Evolutionary conservation across 2,888 invertebrate species (phyloP), one percentile per base, ranked within the genome.

Genomic region (Oxyteleia sp.): DNA sequence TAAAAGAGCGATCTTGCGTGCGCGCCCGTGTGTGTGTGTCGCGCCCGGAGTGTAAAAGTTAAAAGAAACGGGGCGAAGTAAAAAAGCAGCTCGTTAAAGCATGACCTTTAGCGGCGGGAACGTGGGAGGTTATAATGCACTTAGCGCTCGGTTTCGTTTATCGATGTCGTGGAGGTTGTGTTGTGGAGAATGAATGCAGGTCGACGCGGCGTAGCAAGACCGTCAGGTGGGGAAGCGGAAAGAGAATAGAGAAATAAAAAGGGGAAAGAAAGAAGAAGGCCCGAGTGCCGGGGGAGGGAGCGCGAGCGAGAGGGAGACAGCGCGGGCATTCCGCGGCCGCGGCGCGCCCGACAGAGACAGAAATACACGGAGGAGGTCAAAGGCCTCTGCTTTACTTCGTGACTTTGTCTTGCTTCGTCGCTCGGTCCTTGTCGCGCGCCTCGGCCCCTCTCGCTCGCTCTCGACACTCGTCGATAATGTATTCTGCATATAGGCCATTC

Each of bases 51-150:
- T 38, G 68, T 51, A 68, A 57, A 66, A 59, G 32, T 43, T 47
- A 63, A 75, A 63, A 61, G 47, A 74, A 71, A 49, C 61, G 23
- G 61, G 61, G 53, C 84, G 83, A 63, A 43, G 69, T 47, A 86
- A 87, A 89, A 89, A 88, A 87, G 87, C 86, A 86, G 89, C 91
- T 91, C 90, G 91, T 92, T 92, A 91, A 91, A 89, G 88, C 91
- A 88, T 92, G 92, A 92, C 92, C 92, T 92, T 92, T 91, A 91
- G 88, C 88, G 89, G 89, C 87, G 89, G 87, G 88, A 90, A 91
- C 91, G 91, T 91, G 91, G 91, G 91, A 92, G 92, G 91, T 90
- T 87, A 86, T 88, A 88, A 89, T 89, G 88, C 87, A 89, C 88
- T 89, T 89, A 85, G 88, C 85, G 86, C 87, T 87, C 87, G 85